These are phyloP conservation scores for Gymnobelideus leadbeateri DNA, from an alignment of 2,113 vertebrate species.

Conservation along the genomic window DNA sequence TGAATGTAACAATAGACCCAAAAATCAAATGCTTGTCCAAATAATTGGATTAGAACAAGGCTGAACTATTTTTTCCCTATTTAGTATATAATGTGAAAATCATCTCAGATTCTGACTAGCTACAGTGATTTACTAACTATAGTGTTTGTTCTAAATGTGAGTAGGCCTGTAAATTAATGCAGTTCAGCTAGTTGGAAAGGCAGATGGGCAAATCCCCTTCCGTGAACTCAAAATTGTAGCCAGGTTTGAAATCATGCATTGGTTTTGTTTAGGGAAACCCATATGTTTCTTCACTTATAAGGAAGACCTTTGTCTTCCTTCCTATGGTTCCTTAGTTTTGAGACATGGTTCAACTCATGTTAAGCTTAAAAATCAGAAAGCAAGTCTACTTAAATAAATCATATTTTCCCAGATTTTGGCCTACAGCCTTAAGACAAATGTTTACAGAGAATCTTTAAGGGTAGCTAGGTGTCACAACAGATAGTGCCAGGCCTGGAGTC, in stretches of 20 bases:
- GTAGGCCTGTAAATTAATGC: slow-evolving; percentile 79
- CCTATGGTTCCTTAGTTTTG: neutral
- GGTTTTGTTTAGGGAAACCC: neutral
- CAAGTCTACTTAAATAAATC: neutral
- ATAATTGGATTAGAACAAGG: slow-evolving; percentile 69
- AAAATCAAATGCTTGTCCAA: slow-evolving; percentile 72
- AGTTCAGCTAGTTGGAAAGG: slow-evolving; percentile 59
- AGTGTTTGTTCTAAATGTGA: slow-evolving; percentile 77
- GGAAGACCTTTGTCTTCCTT: neutral
- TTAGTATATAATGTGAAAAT: slow-evolving; percentile 77
- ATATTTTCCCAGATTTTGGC: neutral
- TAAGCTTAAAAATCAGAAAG: neutral
- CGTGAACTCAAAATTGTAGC: slow-evolving; percentile 63
- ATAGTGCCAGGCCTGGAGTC: neutral
- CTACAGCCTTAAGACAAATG: neutral
- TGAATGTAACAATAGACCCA: slow-evolving; percentile 40
- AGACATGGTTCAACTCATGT: neutral
- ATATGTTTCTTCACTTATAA: neutral
- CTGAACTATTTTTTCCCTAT: slow-evolving; percentile 77
- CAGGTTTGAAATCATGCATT: slow-evolving; percentile 41
- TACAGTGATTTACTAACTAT: slow-evolving; percentile 75
- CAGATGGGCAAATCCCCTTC: slow-evolving; percentile 77
- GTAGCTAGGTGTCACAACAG: neutral
- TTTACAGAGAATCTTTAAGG: neutral
- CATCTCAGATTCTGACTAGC: slow-evolving; percentile 72